A percentile compares a stretch with the other conserved stretches of the same genome.
phyloP scores from a whole-genome alignment of 2,888 invertebrate species.

The Punctoribates punctum region DNA sequence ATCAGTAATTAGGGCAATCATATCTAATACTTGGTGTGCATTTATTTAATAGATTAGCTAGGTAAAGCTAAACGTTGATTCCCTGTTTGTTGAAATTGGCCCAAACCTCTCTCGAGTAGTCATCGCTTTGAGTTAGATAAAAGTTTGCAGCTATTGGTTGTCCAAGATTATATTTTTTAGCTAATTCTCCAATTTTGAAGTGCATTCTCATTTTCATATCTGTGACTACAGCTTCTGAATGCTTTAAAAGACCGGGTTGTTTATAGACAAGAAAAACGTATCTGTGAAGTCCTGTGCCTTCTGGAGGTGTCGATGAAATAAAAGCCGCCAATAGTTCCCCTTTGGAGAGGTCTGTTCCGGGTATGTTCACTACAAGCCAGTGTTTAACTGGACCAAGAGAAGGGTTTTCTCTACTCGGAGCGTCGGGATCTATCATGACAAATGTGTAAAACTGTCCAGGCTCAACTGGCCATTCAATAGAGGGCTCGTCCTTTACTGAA shows the following conservation, averaged over 20 bases:
- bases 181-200: conserved; percentile 43
- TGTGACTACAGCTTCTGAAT: conserved; percentile 49
- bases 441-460: conserved; percentile 42
- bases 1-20: no score
- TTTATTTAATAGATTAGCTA: no score
- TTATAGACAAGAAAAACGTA: conserved; percentile 48
- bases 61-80: no score
- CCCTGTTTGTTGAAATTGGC: background rate
- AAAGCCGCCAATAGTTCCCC: conserved; percentile 55
- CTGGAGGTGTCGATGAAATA: conserved; percentile 55
- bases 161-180: conserved; percentile 38
- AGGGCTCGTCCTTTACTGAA: conserved; percentile 43
- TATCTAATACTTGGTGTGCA: no score
- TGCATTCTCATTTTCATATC: conserved; percentile 53
- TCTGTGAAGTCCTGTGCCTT: conserved; percentile 52
- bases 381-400: conserved; percentile 56
- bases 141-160: conserved; percentile 35
- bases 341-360: conserved; percentile 53
- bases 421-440: conserved; percentile 55
- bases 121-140: conserved; percentile 39
- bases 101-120: background rate
- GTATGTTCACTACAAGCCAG: conserved; percentile 57
- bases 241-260: conserved; percentile 41
- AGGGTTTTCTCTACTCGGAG: conserved; percentile 55
- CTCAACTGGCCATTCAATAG: conserved; percentile 40